Conservation (phyloP, 1,140 invertebrate species). For the Brachionus paranguensis region DNA sequence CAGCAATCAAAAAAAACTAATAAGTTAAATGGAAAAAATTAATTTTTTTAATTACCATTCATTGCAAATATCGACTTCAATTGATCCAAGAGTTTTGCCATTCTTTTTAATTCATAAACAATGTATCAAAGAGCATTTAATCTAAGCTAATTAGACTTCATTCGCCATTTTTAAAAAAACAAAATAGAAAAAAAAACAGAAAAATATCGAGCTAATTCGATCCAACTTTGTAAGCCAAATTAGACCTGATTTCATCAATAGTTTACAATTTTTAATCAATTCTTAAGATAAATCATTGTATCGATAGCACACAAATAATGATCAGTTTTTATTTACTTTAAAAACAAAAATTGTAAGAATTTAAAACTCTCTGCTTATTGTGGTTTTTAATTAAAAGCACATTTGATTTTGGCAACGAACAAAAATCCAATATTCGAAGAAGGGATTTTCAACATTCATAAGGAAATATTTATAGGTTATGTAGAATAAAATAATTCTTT, state of each 20-base stretch:
- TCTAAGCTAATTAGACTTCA: not conserved
- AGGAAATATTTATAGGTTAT: not conserved
- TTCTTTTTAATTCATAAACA: not conserved
- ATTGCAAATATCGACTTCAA: conserved; percentile 28
- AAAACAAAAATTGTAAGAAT: not conserved
- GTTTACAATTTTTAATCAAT: not conserved
- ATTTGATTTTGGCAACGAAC: not conserved
- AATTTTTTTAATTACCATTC: conserved; percentile 36
- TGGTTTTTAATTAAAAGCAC: conserved; percentile 2
- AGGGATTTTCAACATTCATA: not conserved
- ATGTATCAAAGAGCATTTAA: not conserved
- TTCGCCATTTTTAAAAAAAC: not conserved
- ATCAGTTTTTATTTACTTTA: not conserved
- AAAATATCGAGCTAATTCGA: conserved; percentile 3
- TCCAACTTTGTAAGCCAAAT: not conserved
- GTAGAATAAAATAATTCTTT: not conserved
- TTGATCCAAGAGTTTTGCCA: conserved; percentile 30
- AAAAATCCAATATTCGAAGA: not conserved
- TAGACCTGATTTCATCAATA: not conserved
- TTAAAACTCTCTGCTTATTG: not conserved
- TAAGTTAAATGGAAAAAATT: not conserved
- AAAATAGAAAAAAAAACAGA: not conserved
- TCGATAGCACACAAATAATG: not conserved
- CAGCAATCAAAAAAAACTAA: not conserved
- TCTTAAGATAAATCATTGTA: not conserved